These are phyloP conservation scores for Chromoteleia sp. DNA, from an alignment of 2,888 invertebrate genomes.

Conservation along the genomic window DNA sequence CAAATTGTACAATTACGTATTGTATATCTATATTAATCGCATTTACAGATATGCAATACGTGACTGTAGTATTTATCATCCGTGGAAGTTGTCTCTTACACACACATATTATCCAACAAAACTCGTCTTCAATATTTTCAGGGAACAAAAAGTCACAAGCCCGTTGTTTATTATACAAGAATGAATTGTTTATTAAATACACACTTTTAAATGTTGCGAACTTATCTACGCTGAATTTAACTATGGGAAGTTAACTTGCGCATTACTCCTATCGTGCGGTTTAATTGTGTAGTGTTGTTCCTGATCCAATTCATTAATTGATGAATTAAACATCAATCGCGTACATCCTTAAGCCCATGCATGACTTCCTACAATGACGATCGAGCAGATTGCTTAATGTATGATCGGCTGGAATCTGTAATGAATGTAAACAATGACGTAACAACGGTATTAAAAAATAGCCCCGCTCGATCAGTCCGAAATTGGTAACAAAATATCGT, in stretches of 20 bases:
- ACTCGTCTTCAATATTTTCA: too few species aligned
- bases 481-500: too few species aligned
- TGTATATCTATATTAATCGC: too few species aligned
- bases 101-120: too few species aligned
- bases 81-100: too few species aligned
- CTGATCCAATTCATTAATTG: constrained; percentile 65
- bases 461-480: too few species aligned
- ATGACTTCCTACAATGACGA: constrained; percentile 57
- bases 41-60: too few species aligned
- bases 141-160: too few species aligned
- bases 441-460: neutral
- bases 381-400: constrained; percentile 54
- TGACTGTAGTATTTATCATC: too few species aligned
- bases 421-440: constrained; percentile 33
- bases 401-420: constrained; percentile 48
- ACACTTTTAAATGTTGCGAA: neutral
- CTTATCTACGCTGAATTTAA: constrained; percentile 12
- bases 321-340: constrained; percentile 67
- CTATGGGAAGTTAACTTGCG: constrained; percentile 51
- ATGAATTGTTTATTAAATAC: too few species aligned
- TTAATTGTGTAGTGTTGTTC: constrained; percentile 63
- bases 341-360: constrained; percentile 54
- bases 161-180: too few species aligned
- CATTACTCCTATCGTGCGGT: constrained; percentile 52
- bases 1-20: too few species aligned